These are phyloP conservation scores for Diplodus sargus DNA, from an alignment of 2,797 vertebrate species.

Conservation along the genomic window DNA sequence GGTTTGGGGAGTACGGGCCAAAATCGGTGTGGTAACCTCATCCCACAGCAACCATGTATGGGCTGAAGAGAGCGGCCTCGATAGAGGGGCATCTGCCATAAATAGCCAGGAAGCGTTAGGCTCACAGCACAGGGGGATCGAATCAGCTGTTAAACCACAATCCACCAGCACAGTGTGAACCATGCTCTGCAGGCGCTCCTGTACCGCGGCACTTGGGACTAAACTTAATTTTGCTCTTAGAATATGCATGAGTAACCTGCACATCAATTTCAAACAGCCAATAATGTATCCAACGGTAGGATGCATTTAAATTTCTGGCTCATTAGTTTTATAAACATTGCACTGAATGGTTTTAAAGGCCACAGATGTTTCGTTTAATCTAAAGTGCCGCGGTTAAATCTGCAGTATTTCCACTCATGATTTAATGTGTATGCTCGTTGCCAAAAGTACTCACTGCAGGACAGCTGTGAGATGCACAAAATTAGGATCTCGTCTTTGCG, in stretches of 20 bases:
- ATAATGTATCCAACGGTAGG: background rate
- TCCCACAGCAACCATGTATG: slow-evolving; percentile 85
- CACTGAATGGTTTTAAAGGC: background rate
- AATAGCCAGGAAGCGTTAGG: slow-evolving; percentile 81
- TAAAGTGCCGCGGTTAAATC: background rate
- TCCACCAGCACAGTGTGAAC: slow-evolving; percentile 35
- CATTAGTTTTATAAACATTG: background rate
- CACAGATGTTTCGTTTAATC: background rate
- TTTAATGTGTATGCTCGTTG: background rate
- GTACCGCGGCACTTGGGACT: slow-evolving; percentile 19
- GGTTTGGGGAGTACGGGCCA: slow-evolving; percentile 61
- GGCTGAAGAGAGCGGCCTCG: slow-evolving; percentile 79
- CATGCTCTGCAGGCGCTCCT: slow-evolving; percentile 23
- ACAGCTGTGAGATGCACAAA: slow-evolving; percentile 42
- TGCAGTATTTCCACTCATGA: background rate
- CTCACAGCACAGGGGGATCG: slow-evolving; percentile 58
- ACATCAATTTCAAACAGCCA: background rate
- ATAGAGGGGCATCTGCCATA: slow-evolving; percentile 83
- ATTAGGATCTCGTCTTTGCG: slow-evolving; percentile 40
- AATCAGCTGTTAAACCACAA: slow-evolving; percentile 79
- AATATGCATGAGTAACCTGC: background rate
- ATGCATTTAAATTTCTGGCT: background rate
- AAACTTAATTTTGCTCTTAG: background rate
- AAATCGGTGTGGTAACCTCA: slow-evolving; percentile 79
- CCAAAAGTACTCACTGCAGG: background rate